A percentile compares a stretch with the other conserved stretches of the same genome.
These are phyloP conservation scores for Macrosiphum euphorbiae DNA, from an alignment of 2,888 invertebrate genomes.

Conservation along the genomic window DNA sequence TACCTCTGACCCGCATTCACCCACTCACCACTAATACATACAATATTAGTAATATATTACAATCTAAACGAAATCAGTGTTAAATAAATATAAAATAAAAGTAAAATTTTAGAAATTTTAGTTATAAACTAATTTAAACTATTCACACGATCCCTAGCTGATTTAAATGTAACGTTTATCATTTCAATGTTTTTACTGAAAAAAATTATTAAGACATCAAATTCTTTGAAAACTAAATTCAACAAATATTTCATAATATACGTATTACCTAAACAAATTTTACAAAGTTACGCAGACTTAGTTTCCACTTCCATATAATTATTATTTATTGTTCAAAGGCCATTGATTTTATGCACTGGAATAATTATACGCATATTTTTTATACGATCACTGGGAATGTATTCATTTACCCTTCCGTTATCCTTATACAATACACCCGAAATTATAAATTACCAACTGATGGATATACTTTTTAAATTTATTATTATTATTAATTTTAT, in stretches of 20 bases:
- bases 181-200: not conserved
- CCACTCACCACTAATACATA: too few species aligned
- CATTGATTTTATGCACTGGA: not conserved
- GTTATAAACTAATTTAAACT: not conserved
- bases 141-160: not conserved
- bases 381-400: not conserved
- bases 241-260: not conserved
- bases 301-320: not conserved
- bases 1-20: too few species aligned
- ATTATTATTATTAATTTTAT: not conserved
- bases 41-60: not conserved
- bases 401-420: not conserved
- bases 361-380: not conserved
- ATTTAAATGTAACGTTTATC: not conserved
- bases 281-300: not conserved
- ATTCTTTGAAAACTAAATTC: not conserved
- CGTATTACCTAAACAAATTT: not conserved
- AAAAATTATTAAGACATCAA: not conserved
- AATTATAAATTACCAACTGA: not conserved
- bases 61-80: not conserved
- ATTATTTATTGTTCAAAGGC: not conserved
- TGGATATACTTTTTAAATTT: not conserved
- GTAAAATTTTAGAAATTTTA: not conserved
- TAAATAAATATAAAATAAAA: not conserved
- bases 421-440: not conserved